Evolutionary conservation across 2,113 vertebrate species (phyloP), one percentile per base, ranked within the genome.

Genomic region (Mellivora capensis): DNA sequence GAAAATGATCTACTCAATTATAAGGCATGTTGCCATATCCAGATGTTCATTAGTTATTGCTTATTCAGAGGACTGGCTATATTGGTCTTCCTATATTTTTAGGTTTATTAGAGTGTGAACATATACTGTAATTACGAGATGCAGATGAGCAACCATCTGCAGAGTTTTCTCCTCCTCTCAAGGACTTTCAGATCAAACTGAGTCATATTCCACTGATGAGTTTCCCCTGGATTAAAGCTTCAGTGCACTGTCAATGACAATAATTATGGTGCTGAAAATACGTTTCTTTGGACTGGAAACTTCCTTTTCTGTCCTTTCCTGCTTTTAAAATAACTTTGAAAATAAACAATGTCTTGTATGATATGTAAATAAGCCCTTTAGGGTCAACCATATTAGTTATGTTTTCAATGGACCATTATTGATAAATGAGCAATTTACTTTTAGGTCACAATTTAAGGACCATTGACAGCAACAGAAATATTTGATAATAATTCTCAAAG

Each of bases 81-180:
- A 92, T 96, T 94, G 93, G 97, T 98, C 92, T 96, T 72, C 27
- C 94, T 87, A 93, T 95, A 97, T 98, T 97, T 97, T 97, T 97
- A 96, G 97, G 79, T 95, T 98, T 98, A 98, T 97, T 98, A 97
- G 96, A 97, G 91, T 97, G 42, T 97, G 97, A 97, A 96, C 82
- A 76, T 97, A 96, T 93, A 96, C 97, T 98, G 91, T 96, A 98
- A 98, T 98, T 98, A 97, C 14, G 27, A 96, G 76, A 95, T 86
- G 96, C 97, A 97, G 96, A 98, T 98, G 96, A 98, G 74, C 94
- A 86, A 89, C 97, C 96, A 98, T 98, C 98, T 98, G 98, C 97
- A 97, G 91, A 97, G 87, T 90, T 97, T 85, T 96, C 90, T 97
- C 72, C 76, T 96, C 91, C 54, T 97, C 94, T 98, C 97, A 98